Evolutionary conservation across 2,797 vertebrate species (phyloP), one percentile per base, ranked within the genome.

Genomic region (Rhynchonycteris naso): DNA sequence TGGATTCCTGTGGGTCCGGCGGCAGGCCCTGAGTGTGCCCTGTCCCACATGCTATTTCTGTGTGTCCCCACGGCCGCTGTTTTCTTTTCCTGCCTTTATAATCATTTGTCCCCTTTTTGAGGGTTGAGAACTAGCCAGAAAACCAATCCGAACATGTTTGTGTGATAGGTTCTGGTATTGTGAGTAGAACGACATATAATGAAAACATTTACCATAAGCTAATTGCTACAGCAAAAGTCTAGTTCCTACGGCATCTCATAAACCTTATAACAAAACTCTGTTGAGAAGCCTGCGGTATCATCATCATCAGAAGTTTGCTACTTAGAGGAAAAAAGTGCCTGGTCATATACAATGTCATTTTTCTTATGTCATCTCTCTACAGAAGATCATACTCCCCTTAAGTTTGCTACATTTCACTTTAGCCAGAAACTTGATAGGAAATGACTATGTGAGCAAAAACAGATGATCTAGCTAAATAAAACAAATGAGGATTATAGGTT

Each of bases 361-460:
- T 56, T 66, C 56, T 52, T 78, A 26, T 18, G 4, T 90, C n/a
- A n/a, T n/a, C n/a, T n/a, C 87, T 84, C 68, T 79, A n/a, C 7
- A 19, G 38, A 91, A 63, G 22, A 28, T 54, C 59, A 4, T 38
- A 0, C 19, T 74, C 63, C 59, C 52, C 50, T 68, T 90, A 18
- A 38, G 52, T 56, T 43, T 0, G 1, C 52, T 28, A 0, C 63
- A 43, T 54, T 81, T 43, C n/a, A 28, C 85, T 15, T 38, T 58
- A 56, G 75, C 75, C 75, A 72, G 91, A 91, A 75, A 74, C 33
- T 50, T 72, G 89, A 80, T 74, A 87, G 72, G 83, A 89, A 74
- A 14, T 92, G 84, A 76, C 72, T 58, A 0, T 22, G 14, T 5
- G 58, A 94, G 80, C 54, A 69, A 83, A 72, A 93, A 6, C 72